Conservation (phyloP, 2,797 vertebrate species). For the Babyrousa celebensis region DNA sequence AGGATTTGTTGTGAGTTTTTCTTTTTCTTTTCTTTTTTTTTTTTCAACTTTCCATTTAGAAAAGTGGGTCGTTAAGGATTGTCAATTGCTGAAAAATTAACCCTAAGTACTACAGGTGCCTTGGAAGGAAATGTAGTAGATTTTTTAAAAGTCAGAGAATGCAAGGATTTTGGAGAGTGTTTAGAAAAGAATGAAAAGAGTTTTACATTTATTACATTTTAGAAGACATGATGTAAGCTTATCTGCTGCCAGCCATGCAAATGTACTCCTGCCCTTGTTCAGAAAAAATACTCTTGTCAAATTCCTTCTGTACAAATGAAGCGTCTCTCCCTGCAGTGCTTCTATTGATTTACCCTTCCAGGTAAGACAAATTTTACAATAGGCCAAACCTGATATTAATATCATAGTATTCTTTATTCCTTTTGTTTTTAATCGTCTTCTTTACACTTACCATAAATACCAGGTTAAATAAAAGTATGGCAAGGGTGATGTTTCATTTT, state of each 20-base stretch:
- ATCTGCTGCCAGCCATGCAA: not conserved
- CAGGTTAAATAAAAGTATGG: constrained; percentile 6
- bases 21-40: not conserved
- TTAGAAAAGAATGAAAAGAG: constrained; percentile 50
- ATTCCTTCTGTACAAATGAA: constrained; percentile 41
- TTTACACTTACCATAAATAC: not conserved
- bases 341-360: constrained; percentile 61
- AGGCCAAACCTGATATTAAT: constrained; percentile 61
- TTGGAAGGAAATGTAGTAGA: constrained; percentile 41
- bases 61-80: constrained; percentile 80
- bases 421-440: constrained; percentile 34
- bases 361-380: constrained; percentile 44
- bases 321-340: not conserved
- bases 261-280: not conserved
- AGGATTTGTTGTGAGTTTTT: constrained; percentile 69
- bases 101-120: not conserved
- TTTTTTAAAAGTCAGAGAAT: constrained; percentile 63
- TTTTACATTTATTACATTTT: constrained; percentile 52
- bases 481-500: not conserved
- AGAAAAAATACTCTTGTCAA: constrained; percentile 65
- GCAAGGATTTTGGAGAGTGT: constrained; percentile 1
- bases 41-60: constrained; percentile 68
- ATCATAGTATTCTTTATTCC: not conserved
- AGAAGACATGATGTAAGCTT: not conserved
- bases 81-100: constrained; percentile 76